Evolutionary conservation across 2,113 vertebrate genomes (phyloP).

Genomic region (Triplophysa tibetana): DNA sequence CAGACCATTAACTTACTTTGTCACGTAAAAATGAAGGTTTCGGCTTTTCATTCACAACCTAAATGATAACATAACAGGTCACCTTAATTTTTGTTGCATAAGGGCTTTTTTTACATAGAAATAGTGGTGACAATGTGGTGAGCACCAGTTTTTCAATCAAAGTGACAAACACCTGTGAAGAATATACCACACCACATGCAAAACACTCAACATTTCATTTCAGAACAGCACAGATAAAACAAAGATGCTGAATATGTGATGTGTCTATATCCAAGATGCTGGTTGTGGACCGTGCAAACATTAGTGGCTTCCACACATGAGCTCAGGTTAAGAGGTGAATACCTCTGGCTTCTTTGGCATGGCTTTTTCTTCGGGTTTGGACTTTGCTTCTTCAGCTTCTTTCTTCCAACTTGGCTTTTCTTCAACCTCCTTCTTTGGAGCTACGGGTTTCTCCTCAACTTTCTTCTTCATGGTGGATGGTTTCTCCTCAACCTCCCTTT

Average conservation of each 20-base stretch:
- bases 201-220: conserved; percentile 12
- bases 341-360: conserved; percentile 48
- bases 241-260: conserved; percentile 35
- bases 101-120: neutral
- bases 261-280: conserved; percentile 11
- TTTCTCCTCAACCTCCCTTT: conserved; percentile 51
- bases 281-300: neutral
- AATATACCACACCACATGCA: conserved; percentile 4
- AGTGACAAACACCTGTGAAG: neutral
- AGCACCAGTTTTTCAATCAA: neutral
- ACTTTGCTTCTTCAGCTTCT: conserved; percentile 37
- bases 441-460: conserved; percentile 37
- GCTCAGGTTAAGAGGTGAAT: conserved; percentile 9
- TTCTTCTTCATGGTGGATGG: conserved; percentile 12
- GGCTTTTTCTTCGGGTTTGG: conserved; percentile 37
- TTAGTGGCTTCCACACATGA: conserved; percentile 13
- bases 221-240: conserved; percentile 27
- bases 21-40: conserved; percentile 50
- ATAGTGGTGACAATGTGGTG: neutral
- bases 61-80: conserved; percentile 17
- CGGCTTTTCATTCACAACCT: conserved; percentile 61
- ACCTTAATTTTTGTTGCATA: neutral
- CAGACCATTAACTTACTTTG: conserved; percentile 23
- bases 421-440: conserved; percentile 43
- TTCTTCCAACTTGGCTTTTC: conserved; percentile 49